Percentiles rank a stretch among this genome's conserved stretches.
These are phyloP conservation scores for Marisa cornuarietis DNA, from an alignment of 1,140 invertebrate species.

Conservation along the genomic window DNA sequence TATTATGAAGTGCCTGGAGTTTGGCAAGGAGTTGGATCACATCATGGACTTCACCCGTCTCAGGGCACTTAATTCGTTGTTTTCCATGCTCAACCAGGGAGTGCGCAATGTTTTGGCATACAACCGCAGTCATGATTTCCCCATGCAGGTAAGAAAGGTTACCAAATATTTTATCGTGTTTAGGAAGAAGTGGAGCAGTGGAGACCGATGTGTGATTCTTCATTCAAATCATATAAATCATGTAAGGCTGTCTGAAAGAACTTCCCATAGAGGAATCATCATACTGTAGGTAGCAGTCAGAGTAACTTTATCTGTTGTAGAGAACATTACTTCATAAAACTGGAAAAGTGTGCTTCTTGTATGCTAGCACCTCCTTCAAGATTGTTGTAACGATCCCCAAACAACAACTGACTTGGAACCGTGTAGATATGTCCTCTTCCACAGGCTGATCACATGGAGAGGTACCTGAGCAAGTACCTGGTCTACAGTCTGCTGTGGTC, in stretches of 20 bases:
- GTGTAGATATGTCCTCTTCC: not conserved
- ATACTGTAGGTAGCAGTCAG: too few relatives aligned
- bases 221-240: not conserved
- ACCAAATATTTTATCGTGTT: not conserved
- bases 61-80: conserved; percentile 91
- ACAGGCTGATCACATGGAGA: conserved; percentile 88
- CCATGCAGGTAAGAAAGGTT: conserved; percentile 72
- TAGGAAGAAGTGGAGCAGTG: too few relatives aligned
- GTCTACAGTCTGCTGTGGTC: conserved; percentile 96
- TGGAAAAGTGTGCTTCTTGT: too few relatives aligned
- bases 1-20: conserved; percentile 90
- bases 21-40: conserved; percentile 87
- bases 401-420: too few relatives aligned
- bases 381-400: too few relatives aligned
- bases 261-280: not conserved
- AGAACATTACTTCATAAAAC: too few relatives aligned
- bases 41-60: conserved; percentile 99
- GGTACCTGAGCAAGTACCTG: conserved; percentile 90
- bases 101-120: conserved; percentile 89
- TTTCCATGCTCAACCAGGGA: conserved; percentile 97
- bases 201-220: too few relatives aligned
- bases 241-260: not conserved
- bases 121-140: conserved; percentile 96
- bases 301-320: too few relatives aligned
- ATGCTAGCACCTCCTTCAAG: too few relatives aligned